Evolutionary conservation across 2,888 invertebrate genomes (phyloP).

Genomic region (Drosophila infuscata): DNA sequence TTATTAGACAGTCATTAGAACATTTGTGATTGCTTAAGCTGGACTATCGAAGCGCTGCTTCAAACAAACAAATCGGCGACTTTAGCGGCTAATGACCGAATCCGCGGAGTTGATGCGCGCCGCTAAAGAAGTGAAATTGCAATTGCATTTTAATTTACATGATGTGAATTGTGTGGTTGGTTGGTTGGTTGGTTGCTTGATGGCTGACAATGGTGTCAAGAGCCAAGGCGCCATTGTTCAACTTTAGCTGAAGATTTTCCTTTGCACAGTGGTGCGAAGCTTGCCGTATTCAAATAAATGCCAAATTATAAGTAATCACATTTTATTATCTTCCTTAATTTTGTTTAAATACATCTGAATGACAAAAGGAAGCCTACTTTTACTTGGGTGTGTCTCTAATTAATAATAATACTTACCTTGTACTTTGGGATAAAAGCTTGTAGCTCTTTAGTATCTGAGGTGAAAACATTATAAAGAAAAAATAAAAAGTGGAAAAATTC

Average conservation of each 20-base stretch:
- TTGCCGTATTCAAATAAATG: constrained; percentile 14
- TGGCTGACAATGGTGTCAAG: constrained; percentile 66
- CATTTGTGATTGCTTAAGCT: constrained; percentile 18
- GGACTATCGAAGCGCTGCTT: constrained; percentile 8
- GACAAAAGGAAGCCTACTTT: not conserved
- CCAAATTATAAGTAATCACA: not conserved
- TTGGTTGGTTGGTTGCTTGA: constrained; percentile 13
- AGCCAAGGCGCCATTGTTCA: constrained; percentile 64
- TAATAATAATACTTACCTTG: constrained; percentile 20
- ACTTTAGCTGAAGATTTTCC: constrained; percentile 29
- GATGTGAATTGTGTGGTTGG: constrained; percentile 71
- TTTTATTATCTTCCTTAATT: not conserved
- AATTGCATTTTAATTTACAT: constrained; percentile 78
- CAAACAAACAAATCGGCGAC: constrained; percentile 9
- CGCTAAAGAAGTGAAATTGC: constrained; percentile 71
- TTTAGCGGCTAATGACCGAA: constrained; percentile 36
- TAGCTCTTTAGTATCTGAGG: constrained; percentile 16
- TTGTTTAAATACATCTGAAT: not conserved
- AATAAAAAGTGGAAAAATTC: constrained; percentile 48
- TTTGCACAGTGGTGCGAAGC: constrained; percentile 58
- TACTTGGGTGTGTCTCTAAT: too few species aligned
- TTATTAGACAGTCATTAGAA: constrained; percentile 16
- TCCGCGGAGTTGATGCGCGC: constrained; percentile 38
- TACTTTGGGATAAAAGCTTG: constrained; percentile 26
- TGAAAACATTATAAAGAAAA: not conserved